Base-by-base conservation (phyloP, 2,113 vertebrate genomes). In the Prionailurus viverrinus region DNA sequence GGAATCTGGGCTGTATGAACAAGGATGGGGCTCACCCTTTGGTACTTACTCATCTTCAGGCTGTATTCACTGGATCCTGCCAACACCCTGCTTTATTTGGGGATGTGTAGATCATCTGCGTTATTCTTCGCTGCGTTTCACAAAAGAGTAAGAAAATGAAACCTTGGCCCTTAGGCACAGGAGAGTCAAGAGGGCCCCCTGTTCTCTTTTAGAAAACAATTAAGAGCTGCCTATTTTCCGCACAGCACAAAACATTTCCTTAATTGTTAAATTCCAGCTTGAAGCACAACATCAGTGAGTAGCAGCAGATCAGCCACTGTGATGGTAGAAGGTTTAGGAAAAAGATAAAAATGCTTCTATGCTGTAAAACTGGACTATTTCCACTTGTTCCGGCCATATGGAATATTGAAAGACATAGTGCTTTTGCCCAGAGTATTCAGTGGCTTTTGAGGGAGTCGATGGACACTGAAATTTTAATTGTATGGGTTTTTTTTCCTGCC, bases 381-480 rank as follows among this genome's bases (percentile, higher is more conserved):
- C 68, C 89, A 65, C 31, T 14, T 51, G 12, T 68, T 93, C 87
- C 92, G 89, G 92, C 94, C 95, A 68, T 53, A 16, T 63, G 48
- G 89, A 91, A 91, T 71, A 82, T 76, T 91, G 92, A 83, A 96
- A 91, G 93, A 91, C 76, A 21, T 0, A 55, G 86, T 73, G 66
- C 74, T 96, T 92, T 97, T 93, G 87, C 76, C 63, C 76, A 63
- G 79, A 36, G 23, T 95, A 2, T 98, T 98, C 69, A 94, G 91
- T 97, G 97, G 97, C 98, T 98, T 98, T 78, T 96, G 94, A 96
- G 86, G 73, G 79, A 68, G 96, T 96, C 94, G 36, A 88, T 89
- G 91, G 93, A 98, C 95, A 97, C 31, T 97, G 97, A 95, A 65
- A 94, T 98, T 98, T 97, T 97, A 93, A 97, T 92, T 87, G 73